Evolutionary conservation across 2,113 vertebrate genomes (phyloP), one percentile per base, ranked within the genome.

Genomic region (Tor tambroides): DNA sequence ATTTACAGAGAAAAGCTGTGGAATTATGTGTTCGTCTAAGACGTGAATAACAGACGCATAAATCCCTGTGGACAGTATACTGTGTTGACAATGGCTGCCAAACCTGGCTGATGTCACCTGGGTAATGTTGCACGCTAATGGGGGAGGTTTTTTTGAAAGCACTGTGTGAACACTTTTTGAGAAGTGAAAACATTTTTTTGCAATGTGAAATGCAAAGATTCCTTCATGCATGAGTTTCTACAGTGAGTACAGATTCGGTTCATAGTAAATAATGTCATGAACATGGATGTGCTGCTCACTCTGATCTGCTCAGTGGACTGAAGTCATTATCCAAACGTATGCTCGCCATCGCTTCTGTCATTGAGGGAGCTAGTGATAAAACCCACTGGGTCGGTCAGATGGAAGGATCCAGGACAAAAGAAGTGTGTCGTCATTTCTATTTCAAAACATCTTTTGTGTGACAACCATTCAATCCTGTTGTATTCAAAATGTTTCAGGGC

Each of bases 21-120:
- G 41, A 86, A 83, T 88, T 71, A 77, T 35, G n/a, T 76, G 80
- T 80, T 79, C 82, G 38, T 85, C 82, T 89, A 89, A 93, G 89
- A 91, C 88, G 83, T 93, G 92, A 91, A 90, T 88, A 87, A 90
- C 78, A 83, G 67, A 80, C 76, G 56, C 46, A 78, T 38, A 23
- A 41, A 79, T 88, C 85, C 83, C 84, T 67, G 32, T n/a, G 9
- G 51, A 85, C 88, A 87, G 71, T 90, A n/a, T 91, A 92, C 89
- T 84, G 88, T 87, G 15, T 56, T 69, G 89, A 94, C 93, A 93
- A 91, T 90, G 89, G 89, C 86, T 84, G 87, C 85, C 85, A 90
- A 90, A 90, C 92, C 89, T 89, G 86, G 87, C 80, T 93, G 92
- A 94, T 93, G 92, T 94, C 91, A 93, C 89, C 89, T 49, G 72